Base-by-base conservation (phyloP, 37 sponge, comb jelly and placozoan species). In the Hexactinellida sp. region DNA sequence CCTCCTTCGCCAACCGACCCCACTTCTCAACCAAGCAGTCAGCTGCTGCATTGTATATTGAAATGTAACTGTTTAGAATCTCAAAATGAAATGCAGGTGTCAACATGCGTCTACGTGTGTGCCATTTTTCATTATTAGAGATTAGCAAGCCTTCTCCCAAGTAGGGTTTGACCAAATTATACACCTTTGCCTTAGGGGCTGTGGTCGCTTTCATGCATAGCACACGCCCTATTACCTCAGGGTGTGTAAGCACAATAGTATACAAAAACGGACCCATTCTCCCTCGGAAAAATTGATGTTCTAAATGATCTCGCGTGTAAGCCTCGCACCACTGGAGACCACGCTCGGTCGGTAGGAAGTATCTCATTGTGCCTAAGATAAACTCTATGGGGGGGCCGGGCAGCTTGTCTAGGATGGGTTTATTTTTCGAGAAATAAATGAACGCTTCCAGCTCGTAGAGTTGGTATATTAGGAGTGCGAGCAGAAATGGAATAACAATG, bases 71-170 rank as follows among this genome's bases (percentile, higher is more conserved):
- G 39, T 88, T 91, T 3, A 95, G 76, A 13, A 95, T 85, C 0
- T 87, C 90, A 84, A 82, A 91, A 85, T 93, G 95, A 37, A 95
- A 95, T 35, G 91, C 95, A 1, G 95, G 93, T 0, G 93, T 95
- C 0, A 94, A 63, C 19, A 95, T 86, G 24, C 90, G 87, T 7
- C 95, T 54, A 41, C 85, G 93, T 36, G 90, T 63, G 36, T 24
- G 36, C 96, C 96, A 95, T 47, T 91, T 91, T 0, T 83, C 28
- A 9, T 93, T 92, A 71, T 91, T 90, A 0, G 89, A 41, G 36
- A 95, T 55, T 83, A 93, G 76, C 39, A n/a, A n/a, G n/a, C n/a
- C n/a, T n/a, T n/a, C n/a, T n/a, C n/a, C n/a, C n/a, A n/a, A n/a
- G n/a, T n/a, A 95, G 36, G 0, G 93, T 93, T 10, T 90, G 87